Conservation (phyloP, 1,140 invertebrate genomes). For the Teleopsis dalmanni region DNA sequence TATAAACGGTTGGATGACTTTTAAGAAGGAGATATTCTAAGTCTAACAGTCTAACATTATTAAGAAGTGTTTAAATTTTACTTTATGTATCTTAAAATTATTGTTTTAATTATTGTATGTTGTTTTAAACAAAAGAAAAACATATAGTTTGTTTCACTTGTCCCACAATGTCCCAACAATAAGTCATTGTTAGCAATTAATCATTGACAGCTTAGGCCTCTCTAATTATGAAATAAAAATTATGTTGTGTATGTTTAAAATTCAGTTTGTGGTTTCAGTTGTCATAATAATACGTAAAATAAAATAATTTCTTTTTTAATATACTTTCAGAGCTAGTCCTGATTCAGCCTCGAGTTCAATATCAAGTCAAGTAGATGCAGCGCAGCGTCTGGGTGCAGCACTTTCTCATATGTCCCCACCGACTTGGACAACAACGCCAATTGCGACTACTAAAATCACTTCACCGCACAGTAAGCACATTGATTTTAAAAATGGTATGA, state of each 20-base stretch:
- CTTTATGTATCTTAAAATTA: no score
- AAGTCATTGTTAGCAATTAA: no score
- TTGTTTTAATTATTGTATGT: no score
- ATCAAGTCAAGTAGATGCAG: slow-evolving; percentile 39
- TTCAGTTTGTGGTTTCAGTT: not conserved
- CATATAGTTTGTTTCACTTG: no score
- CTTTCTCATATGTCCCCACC: slow-evolving; percentile 31
- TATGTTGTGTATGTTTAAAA: no score
- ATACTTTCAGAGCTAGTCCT: slow-evolving; percentile 14
- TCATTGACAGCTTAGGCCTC: not conserved
- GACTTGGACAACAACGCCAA: slow-evolving; percentile 44
- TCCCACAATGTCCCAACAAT: no score
- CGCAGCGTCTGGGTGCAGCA: slow-evolving; percentile 22
- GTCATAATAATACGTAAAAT: not conserved
- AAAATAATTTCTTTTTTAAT: not conserved
- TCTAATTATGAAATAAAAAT: not conserved
- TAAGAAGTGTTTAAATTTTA: no score
- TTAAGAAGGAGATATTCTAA: no score
- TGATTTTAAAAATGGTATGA: slow-evolving; percentile 14
- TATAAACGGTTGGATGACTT: no score
- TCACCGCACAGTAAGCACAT: slow-evolving; percentile 46
- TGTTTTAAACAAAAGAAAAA: no score
- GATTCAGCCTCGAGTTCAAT: slow-evolving; percentile 38
- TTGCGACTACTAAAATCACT: slow-evolving; percentile 45
- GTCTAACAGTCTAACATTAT: no score